Conservation (phyloP, 2,113 vertebrate genomes). For the Pollimyrus isidori region DNA sequence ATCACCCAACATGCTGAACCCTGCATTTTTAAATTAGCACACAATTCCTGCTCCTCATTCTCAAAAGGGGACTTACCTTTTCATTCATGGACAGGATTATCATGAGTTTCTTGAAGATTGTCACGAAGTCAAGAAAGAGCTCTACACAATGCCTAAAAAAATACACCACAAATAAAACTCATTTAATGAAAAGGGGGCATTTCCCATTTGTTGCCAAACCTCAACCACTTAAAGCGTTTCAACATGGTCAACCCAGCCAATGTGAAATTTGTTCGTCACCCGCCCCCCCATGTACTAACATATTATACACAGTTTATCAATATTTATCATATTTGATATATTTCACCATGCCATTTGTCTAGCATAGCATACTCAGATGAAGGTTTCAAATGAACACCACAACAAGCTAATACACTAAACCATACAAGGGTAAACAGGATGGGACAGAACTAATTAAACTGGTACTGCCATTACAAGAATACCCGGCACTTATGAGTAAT, state of each 20-base stretch:
- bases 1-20: not conserved
- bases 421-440: not conserved
- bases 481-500: not conserved
- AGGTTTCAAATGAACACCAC: not conserved
- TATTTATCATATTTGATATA: no score
- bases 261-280: not conserved
- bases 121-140: slow-evolving; percentile 88
- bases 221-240: not conserved
- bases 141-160: slow-evolving; percentile 82
- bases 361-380: not conserved
- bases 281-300: not conserved
- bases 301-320: no score
- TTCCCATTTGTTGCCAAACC: not conserved
- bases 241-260: not conserved
- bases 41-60: not conserved
- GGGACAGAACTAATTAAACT: not conserved
- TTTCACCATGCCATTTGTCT: not conserved
- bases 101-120: slow-evolving; percentile 92
- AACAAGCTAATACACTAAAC: not conserved
- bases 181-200: not conserved
- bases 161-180: not conserved
- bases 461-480: not conserved
- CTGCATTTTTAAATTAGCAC: not conserved
- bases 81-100: slow-evolving; percentile 87
- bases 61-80: slow-evolving; percentile 61